Evolutionary conservation across 1,140 invertebrate genomes (phyloP).

Genomic region (Lepidurus packardi): DNA sequence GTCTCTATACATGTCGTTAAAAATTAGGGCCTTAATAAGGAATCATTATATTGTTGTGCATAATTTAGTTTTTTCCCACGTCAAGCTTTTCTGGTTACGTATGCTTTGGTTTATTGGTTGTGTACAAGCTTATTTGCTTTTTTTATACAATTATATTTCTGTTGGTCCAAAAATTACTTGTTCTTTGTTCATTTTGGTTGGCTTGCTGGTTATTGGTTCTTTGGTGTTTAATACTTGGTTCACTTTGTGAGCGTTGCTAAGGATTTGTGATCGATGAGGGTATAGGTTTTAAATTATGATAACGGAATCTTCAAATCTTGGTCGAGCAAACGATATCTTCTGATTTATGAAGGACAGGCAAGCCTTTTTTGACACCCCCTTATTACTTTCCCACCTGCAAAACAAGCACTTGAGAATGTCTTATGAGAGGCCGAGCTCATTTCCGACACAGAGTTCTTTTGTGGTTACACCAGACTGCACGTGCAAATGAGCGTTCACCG

Average conservation of each 20-base stretch:
- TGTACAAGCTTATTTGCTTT: not conserved
- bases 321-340: not conserved
- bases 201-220: not conserved
- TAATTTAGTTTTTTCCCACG: not conserved
- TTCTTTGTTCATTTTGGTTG: not conserved
- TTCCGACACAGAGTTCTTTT: slow-evolving; percentile 17
- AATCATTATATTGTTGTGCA: not conserved
- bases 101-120: not conserved
- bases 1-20: too few species aligned
- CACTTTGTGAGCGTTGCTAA: too few species aligned
- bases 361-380: slow-evolving; percentile 3
- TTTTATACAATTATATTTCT: not conserved
- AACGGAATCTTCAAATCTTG: not conserved
- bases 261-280: too few species aligned
- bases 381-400: slow-evolving; percentile 13
- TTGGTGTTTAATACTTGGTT: not conserved
- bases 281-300: not conserved
- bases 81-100: not conserved
- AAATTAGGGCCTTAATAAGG: too few species aligned
- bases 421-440: slow-evolving; percentile 21
- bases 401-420: not conserved
- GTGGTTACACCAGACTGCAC: slow-evolving; percentile 18
- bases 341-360: not conserved
- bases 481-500: slow-evolving; percentile 14
- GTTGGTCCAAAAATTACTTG: not conserved